Base-by-base conservation (phyloP, 2,888 invertebrate genomes). In the Habrosyne pyritoides region DNA sequence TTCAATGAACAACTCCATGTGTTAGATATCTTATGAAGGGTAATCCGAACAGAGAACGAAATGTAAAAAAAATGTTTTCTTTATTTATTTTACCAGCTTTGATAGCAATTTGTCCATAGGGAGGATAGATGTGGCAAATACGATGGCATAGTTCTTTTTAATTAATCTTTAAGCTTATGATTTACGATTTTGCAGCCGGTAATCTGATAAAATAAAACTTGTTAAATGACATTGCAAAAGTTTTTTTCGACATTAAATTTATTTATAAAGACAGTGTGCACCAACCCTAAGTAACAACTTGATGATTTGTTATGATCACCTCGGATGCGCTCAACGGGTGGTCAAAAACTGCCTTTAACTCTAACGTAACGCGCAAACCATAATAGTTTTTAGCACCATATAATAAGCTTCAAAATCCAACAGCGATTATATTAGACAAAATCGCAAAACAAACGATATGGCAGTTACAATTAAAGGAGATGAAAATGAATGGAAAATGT, bases 271-370 rank as follows among this genome's bases (percentile, higher is more conserved):
- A 54, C 67, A 67, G 61, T 79, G 72, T 79, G 68, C 67, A 57
- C 64, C 53, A 58, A 58, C 71, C 81, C 71, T 79, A 71, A 73
- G 63, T 64, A 77, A 77, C 75, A 77, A 79, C 79, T 72, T 74
- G 79, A 83, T 88, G 90, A 90, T 90, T 90, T 90, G 90, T 90
- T 89, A 86, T 88, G 89, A 89, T 89, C 89, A 80, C 87, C 78
- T 75, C 76, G 71, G 75, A 75, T 75, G 79, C 77, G 75, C 91
- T 69, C 91, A 82, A 84, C 88, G 82, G 89, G 91, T 78, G 86
- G 81, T 82, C 83, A 72, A 81, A 85, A 86, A 86, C 83, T 84
- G 86, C 86, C 86, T 84, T 81, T 77, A 79, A 76, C 73, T 72
- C 64, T 60, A 60, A 67, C 60, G 51, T 53, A 48, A 65, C 54